These are phyloP conservation scores for Hydropsyche betteni DNA, from an alignment of 2,888 invertebrate genomes.

Conservation along the genomic window DNA sequence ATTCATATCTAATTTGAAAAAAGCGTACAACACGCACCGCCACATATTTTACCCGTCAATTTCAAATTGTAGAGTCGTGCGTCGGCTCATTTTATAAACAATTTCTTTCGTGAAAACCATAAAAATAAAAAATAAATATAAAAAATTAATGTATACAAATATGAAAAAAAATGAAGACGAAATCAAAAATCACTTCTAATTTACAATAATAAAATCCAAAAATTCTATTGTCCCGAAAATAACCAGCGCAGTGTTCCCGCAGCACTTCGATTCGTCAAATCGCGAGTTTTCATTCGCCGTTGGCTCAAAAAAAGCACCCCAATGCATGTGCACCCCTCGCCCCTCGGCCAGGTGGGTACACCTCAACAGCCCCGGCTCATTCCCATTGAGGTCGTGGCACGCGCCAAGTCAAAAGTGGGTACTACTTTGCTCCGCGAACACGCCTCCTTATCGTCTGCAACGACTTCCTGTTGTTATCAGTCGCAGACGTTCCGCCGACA, in stretches of 20 bases:
- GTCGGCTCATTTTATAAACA: slow-evolving; percentile 28
- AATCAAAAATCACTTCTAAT: no score
- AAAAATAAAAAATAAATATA: neutral
- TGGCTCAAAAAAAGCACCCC: slow-evolving; percentile 47
- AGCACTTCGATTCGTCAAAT: slow-evolving; percentile 41
- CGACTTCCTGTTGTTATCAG: slow-evolving; percentile 43
- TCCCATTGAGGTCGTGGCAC: slow-evolving; percentile 47
- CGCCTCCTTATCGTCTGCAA: slow-evolving; percentile 43
- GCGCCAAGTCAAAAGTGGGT: slow-evolving; percentile 51
- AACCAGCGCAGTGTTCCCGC: slow-evolving; percentile 42
- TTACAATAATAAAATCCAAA: no score
- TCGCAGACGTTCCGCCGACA: neutral
- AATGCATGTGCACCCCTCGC: slow-evolving; percentile 36
- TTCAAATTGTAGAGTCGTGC: slow-evolving; percentile 46
- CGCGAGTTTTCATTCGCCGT: slow-evolving; percentile 50
- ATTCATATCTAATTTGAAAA: neutral
- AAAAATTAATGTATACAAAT: no score
- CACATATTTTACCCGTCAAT: slow-evolving; percentile 49
- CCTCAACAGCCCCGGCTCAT: slow-evolving; percentile 38
- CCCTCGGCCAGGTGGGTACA: slow-evolving; percentile 36
- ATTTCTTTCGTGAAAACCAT: neutral
- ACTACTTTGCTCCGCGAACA: slow-evolving; percentile 37
- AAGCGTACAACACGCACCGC: slow-evolving; percentile 41
- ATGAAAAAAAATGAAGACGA: no score
- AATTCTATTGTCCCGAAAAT: no score